Conservation (phyloP, 2,797 vertebrate genomes). For the Decapterus maruadsi region DNA sequence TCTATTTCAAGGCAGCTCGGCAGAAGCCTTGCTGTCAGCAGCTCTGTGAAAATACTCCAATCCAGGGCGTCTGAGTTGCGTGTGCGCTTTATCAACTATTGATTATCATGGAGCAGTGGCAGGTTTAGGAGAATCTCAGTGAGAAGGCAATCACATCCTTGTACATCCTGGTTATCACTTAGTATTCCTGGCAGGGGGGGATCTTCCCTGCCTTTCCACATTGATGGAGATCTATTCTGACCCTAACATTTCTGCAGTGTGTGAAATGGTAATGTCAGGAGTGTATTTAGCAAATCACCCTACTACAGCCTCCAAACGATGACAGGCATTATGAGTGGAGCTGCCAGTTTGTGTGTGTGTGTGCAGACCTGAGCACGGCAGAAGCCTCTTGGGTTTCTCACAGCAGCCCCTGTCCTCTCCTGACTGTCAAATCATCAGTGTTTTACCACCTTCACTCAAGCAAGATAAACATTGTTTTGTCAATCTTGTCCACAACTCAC, state of each 20-base stretch:
- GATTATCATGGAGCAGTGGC: conserved; percentile 37
- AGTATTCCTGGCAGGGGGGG: conserved; percentile 17
- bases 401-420: conserved; percentile 25
- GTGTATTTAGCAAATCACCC: conserved; percentile 63
- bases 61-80: conserved; percentile 24
- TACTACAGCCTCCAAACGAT: conserved; percentile 44
- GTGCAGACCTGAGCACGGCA: conserved; percentile 44
- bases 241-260: conserved; percentile 49
- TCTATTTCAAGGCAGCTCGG: conserved; percentile 16
- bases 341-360: conserved; percentile 54
- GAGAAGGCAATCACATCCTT: conserved; percentile 35
- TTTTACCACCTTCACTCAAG: conserved; percentile 52
- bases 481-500: conserved; percentile 27
- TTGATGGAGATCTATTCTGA: conserved; percentile 63
- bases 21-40: conserved; percentile 14
- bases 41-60: conserved; percentile 19
- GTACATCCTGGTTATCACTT: conserved; percentile 25
- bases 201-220: conserved; percentile 9
- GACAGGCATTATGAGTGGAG: conserved; percentile 55
- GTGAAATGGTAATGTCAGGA: conserved; percentile 58
- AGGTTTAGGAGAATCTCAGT: conserved; percentile 32
- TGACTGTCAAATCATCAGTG: conserved; percentile 46
- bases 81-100: conserved; percentile 24
- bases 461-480: conserved; percentile 31
- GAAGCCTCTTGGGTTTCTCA: conserved; percentile 40